Evolutionary conservation across 2,113 vertebrate genomes (phyloP), one percentile per base, ranked within the genome.

Genomic region (Chaetops frenatus): DNA sequence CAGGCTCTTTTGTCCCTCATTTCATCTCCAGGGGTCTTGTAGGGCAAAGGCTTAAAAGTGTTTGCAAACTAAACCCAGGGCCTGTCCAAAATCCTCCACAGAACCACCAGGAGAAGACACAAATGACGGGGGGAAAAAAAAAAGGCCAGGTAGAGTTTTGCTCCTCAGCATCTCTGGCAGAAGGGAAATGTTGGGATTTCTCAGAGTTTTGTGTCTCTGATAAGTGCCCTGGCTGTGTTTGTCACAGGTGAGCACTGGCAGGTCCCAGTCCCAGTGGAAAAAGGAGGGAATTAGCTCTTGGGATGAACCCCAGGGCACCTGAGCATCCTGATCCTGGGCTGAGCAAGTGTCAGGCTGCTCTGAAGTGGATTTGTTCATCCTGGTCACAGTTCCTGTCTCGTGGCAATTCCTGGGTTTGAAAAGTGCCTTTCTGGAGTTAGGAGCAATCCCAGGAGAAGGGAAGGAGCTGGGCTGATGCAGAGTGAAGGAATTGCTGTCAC

Each of bases 1-100:
- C n/a, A n/a, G 54, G 54, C 19, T n/a, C 60, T 31, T 48, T 0
- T 31, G 24, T 72, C 24, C 45, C 33, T 18, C 0, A 0, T 24
- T 45, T 17, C 29, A 12, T 10, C 64, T 21, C n/a, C 24, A 23
- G 25, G 54, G n/a, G 3, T 19, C 15, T 47, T 60, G 60, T 4
- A 44, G 77, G 54, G 44, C n/a, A 67, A 60, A 79, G 16, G 47
- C 13, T 40, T 23, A 2, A 8, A 9, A 1, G 25, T 33, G 81
- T 73, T 78, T 57, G 82, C 73, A 81, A 7, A 29, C 15, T 45
- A 62, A 72, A 71, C 4, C 16, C 17, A 21, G 38, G 70, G n/a
- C 51, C 29, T 58, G 15, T 8, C 44, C 15, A 23, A 0, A 67
- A 51, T 78, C 33, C 35, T 69, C 23, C 54, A 5, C 11, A n/a